phyloP scores from a whole-genome alignment of 2,888 invertebrate genomes.

The Heliconius cydno region DNA sequence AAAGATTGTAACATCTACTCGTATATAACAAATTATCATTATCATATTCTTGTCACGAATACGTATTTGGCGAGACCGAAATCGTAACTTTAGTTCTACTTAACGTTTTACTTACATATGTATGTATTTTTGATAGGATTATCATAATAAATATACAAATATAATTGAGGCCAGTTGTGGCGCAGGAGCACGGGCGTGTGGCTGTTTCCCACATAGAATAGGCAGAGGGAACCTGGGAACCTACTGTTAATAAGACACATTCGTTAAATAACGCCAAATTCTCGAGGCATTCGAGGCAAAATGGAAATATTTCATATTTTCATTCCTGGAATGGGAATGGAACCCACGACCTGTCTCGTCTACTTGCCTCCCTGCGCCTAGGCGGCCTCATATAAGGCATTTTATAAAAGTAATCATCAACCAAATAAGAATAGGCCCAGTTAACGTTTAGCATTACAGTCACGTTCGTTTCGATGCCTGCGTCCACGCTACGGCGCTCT shows the following conservation, averaged over 20 bases:
- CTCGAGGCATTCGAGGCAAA: background rate
- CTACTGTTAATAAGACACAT: too few relatives aligned
- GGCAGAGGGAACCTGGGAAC: too few relatives aligned
- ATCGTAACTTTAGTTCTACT: slow-evolving; percentile 9
- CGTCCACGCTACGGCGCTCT: slow-evolving; percentile 68
- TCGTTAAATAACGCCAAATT: background rate
- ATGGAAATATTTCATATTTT: too few relatives aligned
- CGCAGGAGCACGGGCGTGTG: too few relatives aligned
- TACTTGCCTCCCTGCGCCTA: too few relatives aligned
- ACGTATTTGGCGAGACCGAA: background rate
- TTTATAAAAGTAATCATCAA: slow-evolving; percentile 3
- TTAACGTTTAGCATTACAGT: slow-evolving; percentile 41
- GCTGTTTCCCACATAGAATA: too few relatives aligned
- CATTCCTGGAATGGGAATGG: too few relatives aligned
- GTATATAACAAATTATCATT: background rate
- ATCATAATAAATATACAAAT: background rate
- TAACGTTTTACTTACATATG: background rate
- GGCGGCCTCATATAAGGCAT: too few relatives aligned
- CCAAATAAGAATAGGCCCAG: slow-evolving; percentile 3
- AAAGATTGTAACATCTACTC: background rate
- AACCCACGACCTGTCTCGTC: too few relatives aligned
- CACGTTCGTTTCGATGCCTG: slow-evolving; percentile 49
- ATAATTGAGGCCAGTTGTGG: background rate
- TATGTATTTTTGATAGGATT: background rate
- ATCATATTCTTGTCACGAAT: slow-evolving; percentile 10